Evolutionary conservation across 2,797 vertebrate species (phyloP), one percentile per base, ranked within the genome.

Genomic region (Chelon labrosus): DNA sequence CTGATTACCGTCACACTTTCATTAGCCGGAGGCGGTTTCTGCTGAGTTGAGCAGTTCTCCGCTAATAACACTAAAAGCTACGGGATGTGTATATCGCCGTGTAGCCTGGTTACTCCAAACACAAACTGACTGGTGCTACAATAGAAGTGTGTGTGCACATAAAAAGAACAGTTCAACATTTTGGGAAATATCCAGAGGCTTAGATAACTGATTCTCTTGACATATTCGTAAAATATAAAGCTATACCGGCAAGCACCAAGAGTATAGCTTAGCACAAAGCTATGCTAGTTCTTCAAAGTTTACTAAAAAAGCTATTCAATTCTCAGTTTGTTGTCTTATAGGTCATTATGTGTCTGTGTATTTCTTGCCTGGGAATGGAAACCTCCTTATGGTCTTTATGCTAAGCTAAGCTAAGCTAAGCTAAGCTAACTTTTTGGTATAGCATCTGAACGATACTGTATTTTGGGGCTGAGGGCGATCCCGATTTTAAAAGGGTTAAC

Each of bases 1-100:
- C 82, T 77, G 88, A 90, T 87, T 90, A 85, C 75, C 85, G 79
- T 86, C 85, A 77, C 77, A 83, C 75, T 91, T 89, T 86, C 84
- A 91, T 89, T 91, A 89, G 78, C 89, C 65, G 66, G 47, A 65
- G 85, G 74, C 75, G 11, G 25, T 74, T 31, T 91, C 79, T 90
- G 89, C 90, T 90, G 89, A 91, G 79, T 70, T 54, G 68, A 66
- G 80, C 82, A 54, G 65, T 85, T 89, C 83, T 73, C 58, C 53
- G 19, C 82, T 82, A 88, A 86, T 80, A 89, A 82, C 73, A 63
- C 59, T 84, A 65, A 88, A 82, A 81, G 82, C 84, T 63, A 79
- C 50, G 4, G 66, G 44, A 74, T 59, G 68, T 70, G 61, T 67
- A 1, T 63, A 77, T 80, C 68, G 11, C 56, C 27, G 57, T 47